These are phyloP conservation scores for Harlomillsia oculata DNA, from an alignment of 1,140 invertebrate genomes.

Conservation along the genomic window DNA sequence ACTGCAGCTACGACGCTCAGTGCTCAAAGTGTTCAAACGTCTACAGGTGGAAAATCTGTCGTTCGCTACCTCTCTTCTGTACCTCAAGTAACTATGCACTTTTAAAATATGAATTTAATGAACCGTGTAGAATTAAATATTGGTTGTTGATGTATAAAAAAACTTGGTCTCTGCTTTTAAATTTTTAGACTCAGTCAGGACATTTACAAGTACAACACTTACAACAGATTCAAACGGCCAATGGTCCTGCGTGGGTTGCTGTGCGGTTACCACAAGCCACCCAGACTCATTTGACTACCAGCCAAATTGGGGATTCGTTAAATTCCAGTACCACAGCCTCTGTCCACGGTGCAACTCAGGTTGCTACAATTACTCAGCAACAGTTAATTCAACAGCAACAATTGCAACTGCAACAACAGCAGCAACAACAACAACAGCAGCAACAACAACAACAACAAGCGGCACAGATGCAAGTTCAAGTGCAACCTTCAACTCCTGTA, in stretches of 20 bases:
- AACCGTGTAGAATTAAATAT: too few relatives aligned
- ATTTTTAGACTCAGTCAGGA: too few relatives aligned
- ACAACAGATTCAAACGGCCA: conserved; percentile 33
- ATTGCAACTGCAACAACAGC: not conserved
- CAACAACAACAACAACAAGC: not conserved
- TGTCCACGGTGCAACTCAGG: not conserved
- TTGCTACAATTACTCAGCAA: conserved; percentile 12
- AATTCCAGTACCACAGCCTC: conserved; percentile 5
- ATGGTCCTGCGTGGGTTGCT: conserved; percentile 27
- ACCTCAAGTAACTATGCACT: conserved; percentile 32
- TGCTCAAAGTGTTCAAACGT: conserved; percentile 9
- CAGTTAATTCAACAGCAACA: conserved; percentile 4
- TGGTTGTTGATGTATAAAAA: too few relatives aligned
- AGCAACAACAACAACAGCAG: not conserved
- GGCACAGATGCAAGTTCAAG: too few relatives aligned
- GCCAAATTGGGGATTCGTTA: conserved; percentile 5
- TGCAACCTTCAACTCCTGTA: too few relatives aligned
- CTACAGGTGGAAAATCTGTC: conserved; percentile 25
- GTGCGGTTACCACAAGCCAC: conserved; percentile 18
- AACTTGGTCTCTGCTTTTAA: too few relatives aligned
- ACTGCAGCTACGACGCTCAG: conserved; percentile 16
- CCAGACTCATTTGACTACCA: conserved; percentile 5
- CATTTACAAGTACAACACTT: conserved; percentile 22
- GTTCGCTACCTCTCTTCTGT: conserved; percentile 33
- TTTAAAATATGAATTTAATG: too few relatives aligned